Percentiles rank a stretch among this genome's conserved stretches.
These are phyloP conservation scores for Lampris incognitus DNA, from an alignment of 2,113 vertebrate species.

Conservation along the genomic window DNA sequence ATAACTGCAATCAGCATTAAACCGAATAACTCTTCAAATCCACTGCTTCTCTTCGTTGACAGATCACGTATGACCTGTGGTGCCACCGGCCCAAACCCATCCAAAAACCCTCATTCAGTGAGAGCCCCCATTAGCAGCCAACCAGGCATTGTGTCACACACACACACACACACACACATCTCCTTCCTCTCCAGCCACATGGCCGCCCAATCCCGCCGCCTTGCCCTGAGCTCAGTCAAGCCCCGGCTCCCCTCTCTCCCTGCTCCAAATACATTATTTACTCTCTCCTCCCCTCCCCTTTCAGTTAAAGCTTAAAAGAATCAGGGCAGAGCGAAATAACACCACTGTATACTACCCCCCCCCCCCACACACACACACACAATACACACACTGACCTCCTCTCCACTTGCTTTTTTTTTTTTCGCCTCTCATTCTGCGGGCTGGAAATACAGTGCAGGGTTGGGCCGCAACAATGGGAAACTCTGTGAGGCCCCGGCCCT, in stretches of 20 bases:
- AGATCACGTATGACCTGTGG: no score
- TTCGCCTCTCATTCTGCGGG: constrained; percentile 78
- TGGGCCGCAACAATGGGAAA: constrained; percentile 83
- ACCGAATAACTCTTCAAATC: no score
- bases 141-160: constrained; percentile 2
- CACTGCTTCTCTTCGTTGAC: no score
- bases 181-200: constrained; percentile 67
- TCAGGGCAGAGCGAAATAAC: constrained; percentile 79
- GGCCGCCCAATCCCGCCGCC: constrained; percentile 52
- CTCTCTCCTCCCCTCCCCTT: constrained; percentile 60
- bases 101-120: no score
- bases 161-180: neutral
- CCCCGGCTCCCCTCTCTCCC: constrained; percentile 38
- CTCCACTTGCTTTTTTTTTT: constrained; percentile 74
- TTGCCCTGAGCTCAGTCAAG: constrained; percentile 48
- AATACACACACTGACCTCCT: constrained; percentile 49
- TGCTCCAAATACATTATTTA: constrained; percentile 79
- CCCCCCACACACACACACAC: constrained; percentile 39
- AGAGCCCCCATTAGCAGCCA: constrained; percentile 10
- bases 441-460: constrained; percentile 75
- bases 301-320: constrained; percentile 70
- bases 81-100: no score
- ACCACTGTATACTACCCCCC: constrained; percentile 71
- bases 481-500: constrained; percentile 76
- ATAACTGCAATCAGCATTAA: no score